Evolutionary conservation across 2,797 vertebrate genomes (phyloP).

Genomic region (Argya squamiceps): DNA sequence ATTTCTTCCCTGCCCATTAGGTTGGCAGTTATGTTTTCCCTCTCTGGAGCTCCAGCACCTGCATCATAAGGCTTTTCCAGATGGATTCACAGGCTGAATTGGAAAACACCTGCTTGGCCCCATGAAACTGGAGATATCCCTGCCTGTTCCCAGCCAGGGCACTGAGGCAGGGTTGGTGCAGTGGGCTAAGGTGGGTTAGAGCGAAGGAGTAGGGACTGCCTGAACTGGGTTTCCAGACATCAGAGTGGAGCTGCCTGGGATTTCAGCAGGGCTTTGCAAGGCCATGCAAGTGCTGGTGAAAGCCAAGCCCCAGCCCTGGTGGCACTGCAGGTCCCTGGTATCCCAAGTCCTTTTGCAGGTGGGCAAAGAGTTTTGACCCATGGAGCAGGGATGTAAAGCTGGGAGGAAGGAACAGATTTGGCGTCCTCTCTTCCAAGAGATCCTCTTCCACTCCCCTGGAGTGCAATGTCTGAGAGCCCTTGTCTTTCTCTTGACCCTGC

Average conservation of each 20-base stretch:
- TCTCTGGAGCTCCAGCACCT: constrained; percentile 19
- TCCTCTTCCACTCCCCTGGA: background rate
- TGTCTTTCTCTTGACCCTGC: background rate
- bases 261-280: background rate
- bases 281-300: background rate
- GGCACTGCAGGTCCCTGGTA: background rate
- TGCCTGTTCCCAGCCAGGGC: background rate
- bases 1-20: constrained; percentile 61
- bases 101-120: background rate
- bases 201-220: background rate
- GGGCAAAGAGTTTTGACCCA: background rate
- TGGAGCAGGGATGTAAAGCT: background rate
- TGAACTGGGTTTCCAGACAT: accelerated
- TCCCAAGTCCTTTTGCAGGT: background rate
- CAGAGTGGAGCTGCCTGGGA: background rate
- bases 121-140: accelerated
- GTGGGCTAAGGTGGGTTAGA: background rate
- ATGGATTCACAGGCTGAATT: background rate
- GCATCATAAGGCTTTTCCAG: constrained; percentile 26
- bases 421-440: background rate
- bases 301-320: background rate
- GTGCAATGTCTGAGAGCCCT: background rate
- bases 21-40: constrained; percentile 41
- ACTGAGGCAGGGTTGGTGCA: accelerated
- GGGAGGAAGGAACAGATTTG: background rate